A percentile compares a stretch with the other conserved stretches of the same genome.
phyloP scores from a whole-genome alignment of 2,888 invertebrate genomes.

The Acanthosepion pharaonis region DNA sequence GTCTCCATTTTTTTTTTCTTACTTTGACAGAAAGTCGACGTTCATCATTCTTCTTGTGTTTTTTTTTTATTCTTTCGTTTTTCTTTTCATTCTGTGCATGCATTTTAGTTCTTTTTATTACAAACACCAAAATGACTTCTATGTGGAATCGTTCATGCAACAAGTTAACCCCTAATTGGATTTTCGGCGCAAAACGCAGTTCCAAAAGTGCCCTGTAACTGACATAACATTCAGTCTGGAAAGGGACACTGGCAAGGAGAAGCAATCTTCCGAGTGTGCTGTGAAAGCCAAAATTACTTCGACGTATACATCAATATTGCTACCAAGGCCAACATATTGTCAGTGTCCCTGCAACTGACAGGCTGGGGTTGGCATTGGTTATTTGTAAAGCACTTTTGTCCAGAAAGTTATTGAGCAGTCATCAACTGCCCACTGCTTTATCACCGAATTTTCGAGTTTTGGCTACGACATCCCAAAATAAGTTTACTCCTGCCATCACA shows the following conservation, averaged over 20 bases:
- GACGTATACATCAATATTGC: neutral
- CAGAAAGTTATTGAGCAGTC: neutral
- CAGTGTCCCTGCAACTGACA: neutral
- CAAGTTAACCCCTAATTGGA: slow-evolving; percentile 6
- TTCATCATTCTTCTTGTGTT: neutral
- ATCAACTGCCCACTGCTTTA: neutral
- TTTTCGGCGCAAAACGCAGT: neutral
- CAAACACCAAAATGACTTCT: neutral
- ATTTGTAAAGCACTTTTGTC: slow-evolving; percentile 33
- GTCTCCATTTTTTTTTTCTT: neutral
- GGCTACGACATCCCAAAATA: neutral
- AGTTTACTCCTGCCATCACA: neutral
- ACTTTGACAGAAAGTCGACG: neutral
- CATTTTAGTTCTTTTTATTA: neutral
- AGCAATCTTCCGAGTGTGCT: neutral
- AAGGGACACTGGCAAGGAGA: neutral
- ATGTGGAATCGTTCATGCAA: neutral
- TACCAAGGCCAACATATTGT: slow-evolving; percentile 4
- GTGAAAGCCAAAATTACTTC: neutral
- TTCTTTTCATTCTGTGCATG: neutral
- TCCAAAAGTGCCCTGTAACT: neutral
- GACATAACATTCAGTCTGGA: neutral
- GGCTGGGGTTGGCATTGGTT: neutral
- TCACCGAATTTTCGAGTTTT: neutral
- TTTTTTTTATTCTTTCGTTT: neutral